Base-by-base conservation (phyloP, 2,797 vertebrate species). In the Diglossa cyanea region DNA sequence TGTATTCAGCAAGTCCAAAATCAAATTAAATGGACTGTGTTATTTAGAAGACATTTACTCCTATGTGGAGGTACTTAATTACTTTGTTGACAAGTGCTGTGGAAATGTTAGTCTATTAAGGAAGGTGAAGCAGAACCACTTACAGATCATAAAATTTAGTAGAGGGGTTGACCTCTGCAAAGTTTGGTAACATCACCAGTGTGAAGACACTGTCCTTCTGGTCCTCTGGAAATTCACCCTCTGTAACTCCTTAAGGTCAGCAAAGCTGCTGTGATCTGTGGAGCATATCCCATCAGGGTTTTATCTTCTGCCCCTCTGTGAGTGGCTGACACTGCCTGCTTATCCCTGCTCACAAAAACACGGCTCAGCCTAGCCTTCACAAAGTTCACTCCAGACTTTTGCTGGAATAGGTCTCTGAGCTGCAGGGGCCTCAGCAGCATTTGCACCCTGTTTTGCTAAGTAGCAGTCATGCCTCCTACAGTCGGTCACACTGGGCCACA, bases 401-500 rank as follows among this genome's bases (percentile, higher is more conserved):
- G 37, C 62, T 55, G 54, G 40, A 31, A 44, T 58, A 4, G 0
- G n/a, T 61, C 30, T 50, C 62, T 15, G 33, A 72, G 62, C 55
- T 3, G 1, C 33, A 60, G 40, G 54, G 37, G 3, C 17, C 35
- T 12, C 17, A 3, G 17, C 53, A 51, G 31, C 15, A 31, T 73
- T 77, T 89, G 30, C 47, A 48, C 24, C 13, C 31, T 11, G 8
- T 77, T 94, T 63, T 72, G 13, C 65, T 45, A 40, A 67, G 83
- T 3, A 51, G 33, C 33, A 39, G 23, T 48, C 39, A 10, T 1
- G 3, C 18, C 18, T 83, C 45, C 81, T 58, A 0, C 25, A 67
- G 21, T 7, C 0, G 0, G 31, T 60, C 44, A 12, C 51, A 17
- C 0, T 2, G 1, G 35, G 42, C 55, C 39, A 53, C 23, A 21